Base-by-base conservation (phyloP, 23 tunicate genomes). In the Phallusia fumigata region DNA sequence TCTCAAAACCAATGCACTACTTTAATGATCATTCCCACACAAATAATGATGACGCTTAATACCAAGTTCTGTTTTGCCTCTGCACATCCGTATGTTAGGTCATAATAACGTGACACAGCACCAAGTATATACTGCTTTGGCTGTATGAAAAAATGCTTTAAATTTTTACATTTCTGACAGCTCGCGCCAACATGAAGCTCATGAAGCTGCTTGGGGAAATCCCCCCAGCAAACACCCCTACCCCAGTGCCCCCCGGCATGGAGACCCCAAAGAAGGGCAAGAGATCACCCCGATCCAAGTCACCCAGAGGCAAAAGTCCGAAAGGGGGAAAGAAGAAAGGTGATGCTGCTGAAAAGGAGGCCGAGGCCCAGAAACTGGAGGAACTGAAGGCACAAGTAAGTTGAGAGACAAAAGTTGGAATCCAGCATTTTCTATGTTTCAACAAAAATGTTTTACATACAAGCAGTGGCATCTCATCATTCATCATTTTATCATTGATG, bases 291-390 rank as follows among this genome's bases (percentile, higher is more conserved):
- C 34, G 78, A 18, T 58, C 82, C 18, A 82, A 83, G 64, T 85
- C 95, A 6, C 94, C 98, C 0, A 45, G 94, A 65, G 90, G 94
- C 6, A 93, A 93, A 53, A 93, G 98, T 73, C 98, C 98, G 36
- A 93, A 89, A 50, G 94, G 88, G 0, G 80, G 74, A 32, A 75
- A 50, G 51, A 94, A 86, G 65, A 73, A 86, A 58, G 79, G 74
- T 58, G 76, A 79, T 44, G 89, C 69, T n/a, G 77, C 90, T 19
- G 93, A 86, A 18, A 94, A 85, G 58, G 94, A 89, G 44, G 90
- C 90, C 3, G 98, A 89, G 49, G 90, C 95, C 2, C 90, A 89
- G 64, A 78, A 84, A 32, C 51, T 74, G 73, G 94, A 94, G 45
- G 98, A 94, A 81, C 65, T 32, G 22, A 84, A 87, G 30, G n/a